Percentiles rank a stretch among this genome's conserved stretches.
Evolutionary conservation across 2,797 vertebrate species (phyloP).

Genomic region (Tympanoctomys barrerae): DNA sequence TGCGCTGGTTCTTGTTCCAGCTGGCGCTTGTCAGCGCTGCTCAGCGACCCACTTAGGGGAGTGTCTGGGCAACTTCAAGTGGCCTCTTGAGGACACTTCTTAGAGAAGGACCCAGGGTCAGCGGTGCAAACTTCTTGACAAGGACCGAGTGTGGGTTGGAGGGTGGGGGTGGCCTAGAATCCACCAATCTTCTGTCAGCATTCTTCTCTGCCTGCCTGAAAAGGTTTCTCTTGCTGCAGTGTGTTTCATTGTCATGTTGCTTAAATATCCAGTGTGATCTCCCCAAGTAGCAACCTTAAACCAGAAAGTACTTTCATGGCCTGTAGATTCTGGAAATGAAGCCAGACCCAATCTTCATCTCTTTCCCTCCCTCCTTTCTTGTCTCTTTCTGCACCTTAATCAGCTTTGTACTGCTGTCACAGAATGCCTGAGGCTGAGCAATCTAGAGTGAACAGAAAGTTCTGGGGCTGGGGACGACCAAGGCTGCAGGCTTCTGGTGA

Average conservation of each 20-base stretch:
- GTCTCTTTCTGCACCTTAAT: not conserved
- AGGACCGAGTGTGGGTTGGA: not conserved
- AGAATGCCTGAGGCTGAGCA: rapidly evolving
- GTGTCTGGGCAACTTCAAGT: slow-evolving; percentile 56
- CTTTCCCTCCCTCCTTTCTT: not conserved
- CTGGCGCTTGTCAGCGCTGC: not conserved
- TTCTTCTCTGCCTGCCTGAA: not conserved
- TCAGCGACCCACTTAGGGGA: not conserved
- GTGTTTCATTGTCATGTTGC: not conserved
- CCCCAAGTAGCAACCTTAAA: not conserved
- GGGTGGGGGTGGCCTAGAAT: not conserved
- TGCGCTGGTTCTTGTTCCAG: not conserved
- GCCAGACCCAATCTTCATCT: not conserved
- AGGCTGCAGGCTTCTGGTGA: not conserved
- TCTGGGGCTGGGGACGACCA: not conserved
- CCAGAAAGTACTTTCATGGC: not conserved
- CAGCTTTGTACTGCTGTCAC: not conserved
- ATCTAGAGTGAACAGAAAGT: not conserved
- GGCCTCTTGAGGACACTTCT: slow-evolving; percentile 40
- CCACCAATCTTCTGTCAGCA: not conserved
- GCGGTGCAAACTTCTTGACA: not conserved
- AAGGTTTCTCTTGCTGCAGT: not conserved
- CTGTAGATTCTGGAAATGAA: slow-evolving; percentile 25
- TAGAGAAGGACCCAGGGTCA: slow-evolving; percentile 52
- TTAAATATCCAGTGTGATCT: not conserved